Base-by-base conservation (phyloP, 2,888 invertebrate genomes). In the Drosophila neonasuta region DNA sequence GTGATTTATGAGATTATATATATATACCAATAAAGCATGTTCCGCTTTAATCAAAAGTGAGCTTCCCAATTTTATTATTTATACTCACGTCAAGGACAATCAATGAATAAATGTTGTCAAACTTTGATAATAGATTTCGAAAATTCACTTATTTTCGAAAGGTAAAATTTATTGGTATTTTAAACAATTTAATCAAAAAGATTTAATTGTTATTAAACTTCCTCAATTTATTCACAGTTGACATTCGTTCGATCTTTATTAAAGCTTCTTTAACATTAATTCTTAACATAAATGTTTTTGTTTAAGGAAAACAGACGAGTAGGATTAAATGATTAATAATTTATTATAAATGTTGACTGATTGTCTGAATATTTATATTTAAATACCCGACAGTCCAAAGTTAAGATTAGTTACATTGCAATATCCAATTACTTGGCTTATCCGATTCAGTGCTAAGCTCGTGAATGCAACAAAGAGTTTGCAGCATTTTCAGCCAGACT, bases 11-110 rank as follows among this genome's bases (percentile, higher is more conserved):
- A 9, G 39, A 44, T 42, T 42, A 15, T 39, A 9, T 39, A 24
- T 54, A 77, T 70, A 50, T 55, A 13, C 3, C 51, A 41, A 44
- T 45, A 55, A 44, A 39, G 59, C 57, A 63, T 63, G 64, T 55
- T 42, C 44, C 32, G 17, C 51, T 59, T 66, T 68, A 79, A 68
- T 79, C 61, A 79, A 85, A 71, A 67, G 46, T 64, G 39, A 39
- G 9, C 41, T 49, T 46, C 24, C 3, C 34, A 44, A 44, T 45
- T 58, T n/a, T 29, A 39, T 48, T 56, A 49, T 48, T 46, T 67
- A 51, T 58, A 11, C 13, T 34, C 2, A 1, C 5, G 32, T 6
- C 13, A 42, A 20, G 13, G 9, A 32, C 17, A 32, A 13, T 34
- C 10, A 32, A 44, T 34, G 13, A n/a, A 44, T 13, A 32, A 32